Evolutionary conservation across 2,113 vertebrate genomes (phyloP).

Genomic region (Ibidorhyncha struthersii): DNA sequence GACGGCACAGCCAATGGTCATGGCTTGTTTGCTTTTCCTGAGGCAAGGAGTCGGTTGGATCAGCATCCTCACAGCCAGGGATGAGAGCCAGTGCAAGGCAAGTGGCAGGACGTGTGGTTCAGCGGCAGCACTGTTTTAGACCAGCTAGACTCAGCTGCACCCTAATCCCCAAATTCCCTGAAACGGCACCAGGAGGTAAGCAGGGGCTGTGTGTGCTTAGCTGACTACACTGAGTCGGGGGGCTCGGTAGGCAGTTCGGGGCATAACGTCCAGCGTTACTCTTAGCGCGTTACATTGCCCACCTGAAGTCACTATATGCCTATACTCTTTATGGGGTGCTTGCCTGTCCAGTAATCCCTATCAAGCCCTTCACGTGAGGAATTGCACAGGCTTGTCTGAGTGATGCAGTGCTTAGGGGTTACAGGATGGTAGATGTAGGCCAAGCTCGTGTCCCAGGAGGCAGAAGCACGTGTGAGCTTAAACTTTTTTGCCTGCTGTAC

Average conservation of each 20-base stretch:
- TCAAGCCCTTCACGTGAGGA: background rate
- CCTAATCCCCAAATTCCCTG: background rate
- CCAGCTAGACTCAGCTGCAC: background rate
- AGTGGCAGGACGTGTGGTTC: background rate
- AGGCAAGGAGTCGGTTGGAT: background rate
- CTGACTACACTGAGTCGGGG: background rate
- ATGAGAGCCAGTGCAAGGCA: background rate
- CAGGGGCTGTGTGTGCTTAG: background rate
- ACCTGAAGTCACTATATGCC: accelerated
- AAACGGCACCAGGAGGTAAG: background rate
- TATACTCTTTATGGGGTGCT: accelerated
- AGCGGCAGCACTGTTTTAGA: too few relatives aligned
- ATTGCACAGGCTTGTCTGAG: accelerated
- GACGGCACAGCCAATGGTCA: accelerated
- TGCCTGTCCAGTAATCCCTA: background rate
- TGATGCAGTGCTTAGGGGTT: background rate
- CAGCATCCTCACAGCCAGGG: background rate
- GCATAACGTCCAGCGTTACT: accelerated
- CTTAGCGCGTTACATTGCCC: accelerated
- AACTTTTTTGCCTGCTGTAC: background rate
- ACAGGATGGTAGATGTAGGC: background rate
- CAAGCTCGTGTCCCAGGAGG: accelerated
- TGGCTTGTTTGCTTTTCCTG: background rate
- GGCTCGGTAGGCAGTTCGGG: background rate
- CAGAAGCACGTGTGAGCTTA: background rate